Evolutionary conservation across 2,888 invertebrate species (phyloP).

Genomic region (Andrena praecox): DNA sequence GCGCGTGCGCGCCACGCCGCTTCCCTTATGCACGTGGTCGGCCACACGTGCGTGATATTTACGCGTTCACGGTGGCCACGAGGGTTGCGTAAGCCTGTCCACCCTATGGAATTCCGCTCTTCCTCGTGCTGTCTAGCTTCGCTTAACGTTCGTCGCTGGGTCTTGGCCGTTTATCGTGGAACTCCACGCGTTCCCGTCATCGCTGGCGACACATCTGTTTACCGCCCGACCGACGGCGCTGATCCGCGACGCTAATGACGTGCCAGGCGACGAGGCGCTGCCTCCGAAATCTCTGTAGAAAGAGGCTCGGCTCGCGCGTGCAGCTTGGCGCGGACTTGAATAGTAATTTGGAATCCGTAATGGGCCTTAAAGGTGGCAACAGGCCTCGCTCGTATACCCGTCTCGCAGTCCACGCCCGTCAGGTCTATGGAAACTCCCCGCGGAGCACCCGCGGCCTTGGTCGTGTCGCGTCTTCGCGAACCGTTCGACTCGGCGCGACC

Average conservation of each 20-base stretch:
- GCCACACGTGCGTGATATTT: slow-evolving; percentile 40
- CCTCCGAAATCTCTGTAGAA: slow-evolving; percentile 41
- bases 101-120: no score
- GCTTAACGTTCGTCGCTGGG: not conserved
- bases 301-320: not conserved
- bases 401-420: not conserved
- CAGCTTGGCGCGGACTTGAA: slow-evolving; percentile 6
- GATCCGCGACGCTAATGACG: not conserved
- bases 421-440: not conserved
- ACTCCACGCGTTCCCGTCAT: no score
- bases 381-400: slow-evolving; percentile 14
- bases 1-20: slow-evolving; percentile 38
- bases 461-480: not conserved
- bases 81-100: no score
- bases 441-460: not conserved
- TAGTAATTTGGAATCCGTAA: slow-evolving; percentile 41
- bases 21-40: slow-evolving; percentile 56
- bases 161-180: no score
- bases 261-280: not conserved
- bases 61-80: not conserved
- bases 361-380: not conserved
- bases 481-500: not conserved
- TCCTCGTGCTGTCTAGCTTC: not conserved
- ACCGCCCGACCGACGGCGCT: not conserved
- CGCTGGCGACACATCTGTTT: not conserved